A percentile compares a stretch with the other conserved stretches of the same genome.
These are phyloP conservation scores for Halichoeres trimaculatus DNA, from an alignment of 2,113 vertebrate genomes.

Conservation along the genomic window DNA sequence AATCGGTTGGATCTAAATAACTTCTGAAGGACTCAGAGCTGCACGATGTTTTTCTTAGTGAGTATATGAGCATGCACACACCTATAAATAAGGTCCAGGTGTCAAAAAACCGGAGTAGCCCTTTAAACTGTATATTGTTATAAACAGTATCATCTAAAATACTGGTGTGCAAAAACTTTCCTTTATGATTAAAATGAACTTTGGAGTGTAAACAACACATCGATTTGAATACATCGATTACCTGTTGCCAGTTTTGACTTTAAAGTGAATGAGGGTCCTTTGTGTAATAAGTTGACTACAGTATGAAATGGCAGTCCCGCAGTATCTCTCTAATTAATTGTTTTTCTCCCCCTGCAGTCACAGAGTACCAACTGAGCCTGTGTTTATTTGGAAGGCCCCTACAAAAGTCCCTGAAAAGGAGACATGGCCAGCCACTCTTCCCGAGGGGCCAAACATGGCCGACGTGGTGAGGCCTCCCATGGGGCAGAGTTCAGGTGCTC, in stretches of 20 bases:
- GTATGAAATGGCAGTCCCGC: too few relatives aligned
- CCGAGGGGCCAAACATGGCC: conserved; percentile 88
- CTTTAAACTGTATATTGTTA: too few relatives aligned
- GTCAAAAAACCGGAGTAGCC: too few relatives aligned
- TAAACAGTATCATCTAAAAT: not conserved
- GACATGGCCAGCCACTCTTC: conserved; percentile 95
- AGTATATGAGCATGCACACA: too few relatives aligned
- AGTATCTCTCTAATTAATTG: not conserved
- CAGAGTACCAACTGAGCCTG: conserved; percentile 62
- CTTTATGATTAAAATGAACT: too few relatives aligned
- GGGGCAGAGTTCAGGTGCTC: conserved; percentile 91
- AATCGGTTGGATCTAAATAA: too few relatives aligned
- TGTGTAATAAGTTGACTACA: not conserved
- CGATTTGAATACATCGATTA: too few relatives aligned
- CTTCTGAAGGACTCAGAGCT: too few relatives aligned
- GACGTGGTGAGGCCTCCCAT: conserved; percentile 87
- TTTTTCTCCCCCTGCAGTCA: conserved; percentile 29
- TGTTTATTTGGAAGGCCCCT: conserved; percentile 74
- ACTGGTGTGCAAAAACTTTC: not conserved
- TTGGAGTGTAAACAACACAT: too few relatives aligned
- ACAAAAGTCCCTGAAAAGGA: conserved; percentile 75
- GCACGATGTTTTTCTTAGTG: too few relatives aligned
- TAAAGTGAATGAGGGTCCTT: not conserved
- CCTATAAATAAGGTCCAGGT: too few relatives aligned
- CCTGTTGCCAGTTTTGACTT: too few relatives aligned